Conservation (phyloP, 2,888 invertebrate species). For the Ochlodes sylvanus region DNA sequence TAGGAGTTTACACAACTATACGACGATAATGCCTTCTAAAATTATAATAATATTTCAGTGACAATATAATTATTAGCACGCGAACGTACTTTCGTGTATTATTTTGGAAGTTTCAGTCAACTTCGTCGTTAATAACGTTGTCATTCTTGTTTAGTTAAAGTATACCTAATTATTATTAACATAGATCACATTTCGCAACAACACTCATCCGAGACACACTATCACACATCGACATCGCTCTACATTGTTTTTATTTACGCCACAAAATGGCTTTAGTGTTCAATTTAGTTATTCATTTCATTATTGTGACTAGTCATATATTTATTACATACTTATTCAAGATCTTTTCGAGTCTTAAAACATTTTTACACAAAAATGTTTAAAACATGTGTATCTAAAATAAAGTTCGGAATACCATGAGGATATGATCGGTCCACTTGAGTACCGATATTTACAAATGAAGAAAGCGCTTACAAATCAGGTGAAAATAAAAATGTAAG, state of each 20-base stretch:
- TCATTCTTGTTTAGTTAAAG: conserved; percentile 46
- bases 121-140: conserved; percentile 24
- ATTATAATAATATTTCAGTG: conserved; percentile 19
- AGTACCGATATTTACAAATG: conserved; percentile 40
- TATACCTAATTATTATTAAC: conserved; percentile 59
- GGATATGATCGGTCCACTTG: conserved; percentile 35
- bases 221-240: conserved; percentile 53
- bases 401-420: conserved; percentile 50
- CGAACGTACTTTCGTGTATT: conserved; percentile 15
- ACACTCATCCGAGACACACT: conserved; percentile 53
- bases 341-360: conserved; percentile 49
- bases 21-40: conserved; percentile 45
- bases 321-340: conserved; percentile 45
- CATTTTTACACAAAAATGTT: conserved; percentile 64
- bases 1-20: conserved; percentile 30
- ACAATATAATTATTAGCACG: conserved; percentile 21
- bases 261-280: conserved; percentile 60
- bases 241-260: conserved; percentile 50
- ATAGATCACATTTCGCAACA: conserved; percentile 74
- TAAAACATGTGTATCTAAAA: conserved; percentile 49
- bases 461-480: conserved; percentile 36
- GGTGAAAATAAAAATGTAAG: not conserved
- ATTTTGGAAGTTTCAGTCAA: conserved; percentile 31
- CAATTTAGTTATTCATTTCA: conserved; percentile 46
- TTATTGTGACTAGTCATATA: conserved; percentile 69